Conservation (phyloP, 2,797 vertebrate species). For the Enteromius treurensis region DNA sequence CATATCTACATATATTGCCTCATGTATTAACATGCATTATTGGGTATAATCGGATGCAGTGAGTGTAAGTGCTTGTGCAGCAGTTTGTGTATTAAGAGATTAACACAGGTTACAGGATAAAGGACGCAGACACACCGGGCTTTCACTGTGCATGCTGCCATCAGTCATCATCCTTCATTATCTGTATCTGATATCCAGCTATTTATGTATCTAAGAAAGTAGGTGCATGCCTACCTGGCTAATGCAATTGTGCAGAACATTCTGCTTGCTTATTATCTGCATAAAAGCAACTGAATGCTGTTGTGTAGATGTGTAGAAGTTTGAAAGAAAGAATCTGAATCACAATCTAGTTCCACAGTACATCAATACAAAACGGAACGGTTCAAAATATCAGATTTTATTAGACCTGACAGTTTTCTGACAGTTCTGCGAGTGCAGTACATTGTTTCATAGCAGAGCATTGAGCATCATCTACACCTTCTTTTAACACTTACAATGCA, state of each 20-base stretch:
- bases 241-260: background rate
- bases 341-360: slow-evolving; percentile 47
- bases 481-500: slow-evolving; percentile 55
- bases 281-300: slow-evolving; percentile 17
- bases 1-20: background rate
- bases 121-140: slow-evolving; percentile 70
- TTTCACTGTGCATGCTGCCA: slow-evolving; percentile 73
- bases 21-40: slow-evolving; percentile 1
- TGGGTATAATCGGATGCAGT: slow-evolving; percentile 41
- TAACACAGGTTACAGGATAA: slow-evolving; percentile 71
- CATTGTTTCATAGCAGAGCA: slow-evolving; percentile 61
- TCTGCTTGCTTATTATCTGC: background rate
- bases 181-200: slow-evolving; percentile 56
- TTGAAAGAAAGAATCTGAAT: slow-evolving; percentile 18
- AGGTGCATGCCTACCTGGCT: background rate
- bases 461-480: slow-evolving; percentile 64
- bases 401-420: slow-evolving; percentile 58
- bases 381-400: slow-evolving; percentile 68
- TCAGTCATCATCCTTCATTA: slow-evolving; percentile 70
- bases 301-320: slow-evolving; percentile 3
- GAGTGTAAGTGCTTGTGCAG: slow-evolving; percentile 70
- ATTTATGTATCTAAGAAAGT: slow-evolving; percentile 19
- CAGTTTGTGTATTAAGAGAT: slow-evolving; percentile 76
- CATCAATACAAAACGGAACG: slow-evolving; percentile 58
- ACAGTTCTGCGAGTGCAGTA: slow-evolving; percentile 35